These are phyloP conservation scores for Dendroctonus valens DNA, from an alignment of 1,140 invertebrate species.

Conservation along the genomic window DNA sequence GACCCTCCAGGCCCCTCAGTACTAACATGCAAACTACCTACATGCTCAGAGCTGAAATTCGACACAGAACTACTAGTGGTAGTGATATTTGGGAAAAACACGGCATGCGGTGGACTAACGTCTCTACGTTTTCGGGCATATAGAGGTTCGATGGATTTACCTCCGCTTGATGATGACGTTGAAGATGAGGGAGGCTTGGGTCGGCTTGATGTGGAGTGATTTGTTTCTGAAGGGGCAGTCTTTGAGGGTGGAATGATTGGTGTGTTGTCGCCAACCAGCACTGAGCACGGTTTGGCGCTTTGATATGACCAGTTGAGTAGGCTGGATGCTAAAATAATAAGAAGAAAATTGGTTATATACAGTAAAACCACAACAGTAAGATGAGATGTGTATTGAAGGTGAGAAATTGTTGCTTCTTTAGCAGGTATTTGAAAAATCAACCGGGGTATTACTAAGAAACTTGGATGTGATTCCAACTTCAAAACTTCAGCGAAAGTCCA, in stretches of 20 bases:
- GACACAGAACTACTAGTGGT: constrained; percentile 2
- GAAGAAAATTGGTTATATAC: not conserved
- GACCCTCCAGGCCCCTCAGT: constrained; percentile 32
- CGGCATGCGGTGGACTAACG: constrained; percentile 43
- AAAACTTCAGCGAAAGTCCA: too few relatives aligned
- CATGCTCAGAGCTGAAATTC: constrained; percentile 28
- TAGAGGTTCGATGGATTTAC: constrained; percentile 52
- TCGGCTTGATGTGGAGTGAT: constrained; percentile 59
- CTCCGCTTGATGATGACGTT: constrained; percentile 56
- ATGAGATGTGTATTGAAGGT: too few relatives aligned
- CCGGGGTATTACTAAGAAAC: too few relatives aligned
- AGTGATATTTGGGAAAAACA: constrained; percentile 38
- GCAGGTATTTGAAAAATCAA: too few relatives aligned
- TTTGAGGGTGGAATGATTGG: constrained; percentile 66
- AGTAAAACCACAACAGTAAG: too few relatives aligned
- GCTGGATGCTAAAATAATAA: constrained; percentile 66
- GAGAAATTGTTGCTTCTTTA: too few relatives aligned
- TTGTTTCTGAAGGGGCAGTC: constrained; percentile 60
- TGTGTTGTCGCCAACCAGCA: constrained; percentile 72
- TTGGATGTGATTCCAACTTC: too few relatives aligned
- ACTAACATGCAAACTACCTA: constrained; percentile 43
- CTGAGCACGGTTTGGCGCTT: constrained; percentile 74
- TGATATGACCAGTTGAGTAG: constrained; percentile 79
- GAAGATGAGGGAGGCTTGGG: constrained; percentile 51
- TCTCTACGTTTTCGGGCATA: constrained; percentile 48